Percentiles rank a stretch among this genome's conserved stretches.
Evolutionary conservation across 2,888 invertebrate species (phyloP).

Genomic region (Caenorhabditis macrosperma): DNA sequence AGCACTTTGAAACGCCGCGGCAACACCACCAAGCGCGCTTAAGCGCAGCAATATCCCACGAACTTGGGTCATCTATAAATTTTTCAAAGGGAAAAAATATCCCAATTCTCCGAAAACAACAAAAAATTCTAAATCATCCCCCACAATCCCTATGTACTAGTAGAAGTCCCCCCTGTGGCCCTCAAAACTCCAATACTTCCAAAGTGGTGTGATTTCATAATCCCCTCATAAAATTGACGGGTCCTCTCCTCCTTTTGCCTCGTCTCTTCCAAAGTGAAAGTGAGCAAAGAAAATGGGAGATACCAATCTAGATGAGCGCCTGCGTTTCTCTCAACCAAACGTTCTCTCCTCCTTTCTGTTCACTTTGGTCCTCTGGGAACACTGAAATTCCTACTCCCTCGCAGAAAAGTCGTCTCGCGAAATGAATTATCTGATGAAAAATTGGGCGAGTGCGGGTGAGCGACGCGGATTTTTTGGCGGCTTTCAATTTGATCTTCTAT

Average conservation of each 20-base stretch:
- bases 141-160: not conserved
- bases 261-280: constrained; percentile 19
- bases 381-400: constrained; percentile 38
- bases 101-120: too few species aligned
- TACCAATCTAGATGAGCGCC: constrained; percentile 55
- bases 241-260: not conserved
- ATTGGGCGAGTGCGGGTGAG: not conserved
- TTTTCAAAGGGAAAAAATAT: too few species aligned
- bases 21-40: too few species aligned
- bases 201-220: constrained; percentile 50
- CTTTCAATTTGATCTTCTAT: too few species aligned
- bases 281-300: constrained; percentile 38
- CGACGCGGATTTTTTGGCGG: too few species aligned
- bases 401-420: too few species aligned
- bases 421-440: constrained; percentile 53
- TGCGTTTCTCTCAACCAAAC: not conserved
- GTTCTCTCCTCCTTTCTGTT: constrained; percentile 9
- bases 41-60: too few species aligned
- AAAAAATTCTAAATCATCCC: not conserved
- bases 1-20: too few species aligned
- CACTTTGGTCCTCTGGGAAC: constrained; percentile 32
- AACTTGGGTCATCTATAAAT: too few species aligned
- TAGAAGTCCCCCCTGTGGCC: not conserved
- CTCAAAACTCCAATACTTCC: not conserved
- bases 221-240: constrained; percentile 51